Percentiles rank a stretch among this genome's conserved stretches.
These are phyloP conservation scores for Megaleporinus macrocephalus DNA, from an alignment of 2,113 vertebrate species.

Conservation along the genomic window DNA sequence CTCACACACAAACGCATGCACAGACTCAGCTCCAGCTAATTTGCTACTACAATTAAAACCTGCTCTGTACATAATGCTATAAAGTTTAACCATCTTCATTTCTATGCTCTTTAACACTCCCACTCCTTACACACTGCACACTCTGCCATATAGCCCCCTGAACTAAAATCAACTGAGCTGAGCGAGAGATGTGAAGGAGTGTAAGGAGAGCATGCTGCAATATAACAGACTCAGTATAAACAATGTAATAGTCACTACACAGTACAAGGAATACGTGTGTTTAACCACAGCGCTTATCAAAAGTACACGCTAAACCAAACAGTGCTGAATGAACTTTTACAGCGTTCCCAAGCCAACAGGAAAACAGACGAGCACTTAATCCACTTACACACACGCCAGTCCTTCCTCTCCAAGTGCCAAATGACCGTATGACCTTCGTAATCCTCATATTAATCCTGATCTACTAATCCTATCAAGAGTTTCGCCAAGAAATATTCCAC, in stretches of 20 bases:
- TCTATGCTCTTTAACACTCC: no score
- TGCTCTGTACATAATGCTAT: no score
- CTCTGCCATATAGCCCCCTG: no score
- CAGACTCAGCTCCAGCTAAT: no score
- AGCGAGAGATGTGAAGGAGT: no score
- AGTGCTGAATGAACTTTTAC: not conserved
- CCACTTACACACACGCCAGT: slow-evolving; percentile 1
- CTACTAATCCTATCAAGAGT: not conserved
- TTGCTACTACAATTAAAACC: no score
- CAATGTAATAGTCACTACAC: not conserved
- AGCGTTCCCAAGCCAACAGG: slow-evolving; percentile 6
- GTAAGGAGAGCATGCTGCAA: no score
- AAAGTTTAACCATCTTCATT: no score
- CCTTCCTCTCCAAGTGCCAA: not conserved
- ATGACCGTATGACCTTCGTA: not conserved
- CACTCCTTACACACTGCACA: no score
- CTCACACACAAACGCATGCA: no score
- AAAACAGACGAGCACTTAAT: not conserved
- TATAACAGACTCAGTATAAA: no score
- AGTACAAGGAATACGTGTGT: not conserved
- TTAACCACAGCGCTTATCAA: not conserved
- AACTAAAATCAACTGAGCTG: no score
- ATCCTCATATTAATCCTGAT: not conserved
- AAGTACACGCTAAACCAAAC: not conserved
- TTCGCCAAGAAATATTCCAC: not conserved